Evolutionary conservation across 1,140 invertebrate genomes (phyloP).

Genomic region (Drosophila tsacasi): DNA sequence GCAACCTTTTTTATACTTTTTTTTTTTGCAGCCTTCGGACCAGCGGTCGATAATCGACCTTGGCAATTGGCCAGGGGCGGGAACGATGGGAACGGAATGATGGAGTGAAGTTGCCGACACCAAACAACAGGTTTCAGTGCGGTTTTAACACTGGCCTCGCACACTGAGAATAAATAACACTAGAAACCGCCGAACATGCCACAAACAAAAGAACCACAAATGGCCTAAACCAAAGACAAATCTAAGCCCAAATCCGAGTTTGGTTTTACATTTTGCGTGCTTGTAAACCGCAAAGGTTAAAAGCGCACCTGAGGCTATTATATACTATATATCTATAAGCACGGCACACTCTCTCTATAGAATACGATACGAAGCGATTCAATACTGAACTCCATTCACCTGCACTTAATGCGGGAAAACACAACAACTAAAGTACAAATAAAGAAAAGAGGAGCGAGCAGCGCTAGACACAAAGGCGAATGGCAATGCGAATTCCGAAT

Average conservation of each 20-base stretch:
- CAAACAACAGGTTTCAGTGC: slow-evolving; percentile 47
- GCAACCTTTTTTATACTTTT: neutral
- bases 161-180: slow-evolving; percentile 11
- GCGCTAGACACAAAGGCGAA: slow-evolving; percentile 22
- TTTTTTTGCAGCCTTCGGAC: slow-evolving; percentile 18
- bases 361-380: neutral
- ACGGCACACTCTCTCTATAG: slow-evolving; percentile 2
- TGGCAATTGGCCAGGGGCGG: slow-evolving; percentile 23
- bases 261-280: slow-evolving; percentile 16
- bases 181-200: neutral
- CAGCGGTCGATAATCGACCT: slow-evolving; percentile 45
- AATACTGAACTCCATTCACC: slow-evolving; percentile 22
- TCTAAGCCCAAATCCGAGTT: slow-evolving; percentile 13
- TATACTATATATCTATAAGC: neutral
- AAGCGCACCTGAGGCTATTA: slow-evolving; percentile 21
- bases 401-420: slow-evolving; percentile 7
- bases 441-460: slow-evolving; percentile 11
- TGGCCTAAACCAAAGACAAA: slow-evolving; percentile 51
- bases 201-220: slow-evolving; percentile 60
- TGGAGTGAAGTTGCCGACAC: slow-evolving; percentile 19
- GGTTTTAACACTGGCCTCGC: slow-evolving; percentile 50
- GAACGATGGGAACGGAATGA: slow-evolving; percentile 9
- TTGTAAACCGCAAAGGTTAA: slow-evolving; percentile 46
- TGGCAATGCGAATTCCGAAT: slow-evolving; percentile 4
- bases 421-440: slow-evolving; percentile 16